phyloP scores from a whole-genome alignment of 1,140 invertebrate genomes.

The Halesus radiatus region DNA sequence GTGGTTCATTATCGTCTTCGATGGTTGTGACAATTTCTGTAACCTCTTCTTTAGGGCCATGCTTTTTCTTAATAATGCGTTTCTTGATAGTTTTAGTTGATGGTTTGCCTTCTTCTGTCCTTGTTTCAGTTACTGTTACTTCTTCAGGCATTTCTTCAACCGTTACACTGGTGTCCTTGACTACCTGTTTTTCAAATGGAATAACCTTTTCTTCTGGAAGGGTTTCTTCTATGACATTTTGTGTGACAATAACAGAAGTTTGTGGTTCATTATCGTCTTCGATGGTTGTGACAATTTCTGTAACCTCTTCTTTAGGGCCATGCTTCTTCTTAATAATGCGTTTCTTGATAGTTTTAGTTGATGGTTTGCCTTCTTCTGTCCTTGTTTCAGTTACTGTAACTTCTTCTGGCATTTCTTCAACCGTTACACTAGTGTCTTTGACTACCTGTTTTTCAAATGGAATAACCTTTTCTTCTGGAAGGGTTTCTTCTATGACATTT shows the following conservation, averaged over 20 bases:
- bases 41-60: conserved; percentile 60
- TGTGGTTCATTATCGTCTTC: conserved; percentile 60
- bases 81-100: conserved; percentile 61
- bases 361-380: conserved; percentile 61
- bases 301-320: conserved; percentile 60
- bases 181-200: no score
- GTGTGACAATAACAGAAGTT: conserved; percentile 47
- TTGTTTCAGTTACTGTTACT: conserved; percentile 63
- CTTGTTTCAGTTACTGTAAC: conserved; percentile 63
- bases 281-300: conserved; percentile 56
- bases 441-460: conserved; percentile 36
- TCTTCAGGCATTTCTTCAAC: conserved; percentile 62
- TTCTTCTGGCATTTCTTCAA: conserved; percentile 62
- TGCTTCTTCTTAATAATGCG: conserved; percentile 60
- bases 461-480: conserved; percentile 54
- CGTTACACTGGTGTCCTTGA: neutral
- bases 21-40: conserved; percentile 57
- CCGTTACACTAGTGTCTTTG: conserved; percentile 5
- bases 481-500: conserved; percentile 50
- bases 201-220: no score
- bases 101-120: conserved; percentile 60
- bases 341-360: conserved; percentile 61
- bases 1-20: conserved; percentile 59
- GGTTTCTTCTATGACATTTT: conserved; percentile 46
- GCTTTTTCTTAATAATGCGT: conserved; percentile 60